Evolutionary conservation across 2,888 invertebrate genomes (phyloP).

Genomic region (Lasiommata megera): DNA sequence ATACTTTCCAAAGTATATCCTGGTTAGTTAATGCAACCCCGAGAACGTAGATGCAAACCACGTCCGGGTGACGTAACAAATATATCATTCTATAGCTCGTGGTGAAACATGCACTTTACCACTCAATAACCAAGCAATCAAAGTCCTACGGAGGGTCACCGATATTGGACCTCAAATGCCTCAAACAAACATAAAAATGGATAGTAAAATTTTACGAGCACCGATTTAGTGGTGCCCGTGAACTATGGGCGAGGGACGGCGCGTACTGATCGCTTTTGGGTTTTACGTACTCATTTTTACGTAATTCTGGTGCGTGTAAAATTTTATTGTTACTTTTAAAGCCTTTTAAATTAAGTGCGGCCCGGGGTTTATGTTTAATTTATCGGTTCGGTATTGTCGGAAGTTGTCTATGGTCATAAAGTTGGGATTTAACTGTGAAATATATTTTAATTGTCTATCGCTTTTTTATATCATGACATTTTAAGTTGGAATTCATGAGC

Average conservation of each 20-base stretch:
- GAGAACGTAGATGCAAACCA: background rate
- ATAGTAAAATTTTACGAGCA: constrained; percentile 71
- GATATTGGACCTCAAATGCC: constrained; percentile 69
- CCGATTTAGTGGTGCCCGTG: constrained; percentile 56
- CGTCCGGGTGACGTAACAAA: background rate
- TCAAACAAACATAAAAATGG: constrained; percentile 76
- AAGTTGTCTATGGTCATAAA: constrained; percentile 18
- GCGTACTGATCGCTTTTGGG: constrained; percentile 10
- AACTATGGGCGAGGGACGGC: constrained; percentile 49
- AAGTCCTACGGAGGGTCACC: constrained; percentile 58
- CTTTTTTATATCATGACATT: no score
- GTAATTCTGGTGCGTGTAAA: constrained; percentile 33
- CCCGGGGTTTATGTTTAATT: constrained; percentile 14
- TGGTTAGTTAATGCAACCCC: constrained; percentile 7
- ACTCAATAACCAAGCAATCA: constrained; percentile 61
- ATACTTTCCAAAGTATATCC: no score
- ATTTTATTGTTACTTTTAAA: constrained; percentile 36
- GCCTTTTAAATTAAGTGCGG: constrained; percentile 29
- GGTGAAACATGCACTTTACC: constrained; percentile 17
- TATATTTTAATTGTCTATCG: background rate
- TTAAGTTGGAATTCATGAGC: no score
- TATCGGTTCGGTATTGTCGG: constrained; percentile 21
- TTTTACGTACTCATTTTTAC: constrained; percentile 34
- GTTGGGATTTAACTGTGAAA: constrained; percentile 7
- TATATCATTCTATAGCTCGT: constrained; percentile 13